phyloP scores from a whole-genome alignment of 2,797 vertebrate genomes.

The Thamnophis elegans region DNA sequence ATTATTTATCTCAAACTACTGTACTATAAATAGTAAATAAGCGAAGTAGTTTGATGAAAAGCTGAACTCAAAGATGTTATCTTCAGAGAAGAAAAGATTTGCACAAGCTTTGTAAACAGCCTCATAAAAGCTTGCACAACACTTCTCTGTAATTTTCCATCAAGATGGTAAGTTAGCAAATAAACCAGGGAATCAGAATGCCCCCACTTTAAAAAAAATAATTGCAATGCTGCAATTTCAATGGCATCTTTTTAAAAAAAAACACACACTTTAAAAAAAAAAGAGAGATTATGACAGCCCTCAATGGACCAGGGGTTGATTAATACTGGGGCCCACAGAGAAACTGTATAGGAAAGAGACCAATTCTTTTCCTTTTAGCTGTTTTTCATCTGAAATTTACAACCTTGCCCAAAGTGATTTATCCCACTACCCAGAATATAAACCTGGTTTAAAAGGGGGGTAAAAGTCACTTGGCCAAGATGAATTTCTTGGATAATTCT shows the following conservation, averaged over 20 bases:
- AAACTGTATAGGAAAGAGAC: not conserved
- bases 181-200: not conserved
- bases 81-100: not conserved
- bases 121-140: not conserved
- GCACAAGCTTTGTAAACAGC: not conserved
- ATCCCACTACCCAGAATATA: not conserved
- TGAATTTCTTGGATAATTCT: not conserved
- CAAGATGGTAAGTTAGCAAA: not conserved
- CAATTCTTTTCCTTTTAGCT: not conserved
- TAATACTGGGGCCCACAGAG: not conserved
- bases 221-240: not conserved
- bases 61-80: not conserved
- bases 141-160: conserved; percentile 4
- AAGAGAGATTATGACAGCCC: not conserved
- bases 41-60: not conserved
- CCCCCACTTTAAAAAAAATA: not conserved
- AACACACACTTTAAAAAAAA: not conserved
- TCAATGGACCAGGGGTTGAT: not conserved
- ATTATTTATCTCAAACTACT: not conserved
- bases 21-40: not conserved
- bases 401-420: not conserved
- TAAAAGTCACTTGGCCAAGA: not conserved
- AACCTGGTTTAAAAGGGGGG: not conserved
- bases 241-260: not conserved
- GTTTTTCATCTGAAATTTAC: not conserved